Base-by-base conservation (phyloP, 2,113 vertebrate species). In the Tyrannus savana region DNA sequence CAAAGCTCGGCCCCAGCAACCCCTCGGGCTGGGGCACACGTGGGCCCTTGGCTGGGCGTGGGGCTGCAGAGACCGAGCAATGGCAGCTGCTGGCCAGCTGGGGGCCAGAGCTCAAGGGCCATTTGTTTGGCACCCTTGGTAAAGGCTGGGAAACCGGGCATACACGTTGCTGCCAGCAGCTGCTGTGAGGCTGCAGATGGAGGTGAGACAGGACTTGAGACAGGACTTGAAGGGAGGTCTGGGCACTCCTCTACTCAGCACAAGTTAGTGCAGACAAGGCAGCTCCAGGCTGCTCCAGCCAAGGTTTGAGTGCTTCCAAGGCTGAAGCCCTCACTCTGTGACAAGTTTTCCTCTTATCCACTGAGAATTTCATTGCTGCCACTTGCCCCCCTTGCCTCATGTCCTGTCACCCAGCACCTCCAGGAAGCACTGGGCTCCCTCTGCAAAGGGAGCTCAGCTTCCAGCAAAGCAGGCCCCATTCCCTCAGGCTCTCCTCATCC, bases 101-200 rank as follows among this genome's bases (percentile, higher is more conserved):
- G 31, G 56, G 24, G 41, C 39, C 37, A 37, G 1, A 0, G 67
- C 59, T 52, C 13, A 2, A 15, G 12, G 4, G 24, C 1, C 9
- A 33, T 15, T 39, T 47, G 19, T 30, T 9, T 11, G 7, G 60
- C 81, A 53, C 30, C 30, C 35, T 17, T 27, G 25, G 59, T 33
- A n/a, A 35, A 53, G 55, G 50, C 37, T 2, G 2, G 50, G 42
- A 14, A 52, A 35, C 10, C 2, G 31, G 6, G 28, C 19, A 58
- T 7, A 3, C 0, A 2, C 0, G 0, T 4, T 7, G 13, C 39
- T 1, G 8, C 4, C 1, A 8, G 28, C 82, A 63, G 79, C 75
- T 55, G 56, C 35, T 2, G 0, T 0, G 2, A 62, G 16, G 47
- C 39, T 52, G 13, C 4, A 0, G 7, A 7, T 3, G 18, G 19